Base-by-base conservation (phyloP, 1,140 invertebrate species). In the Pemphigus obesinymphae region DNA sequence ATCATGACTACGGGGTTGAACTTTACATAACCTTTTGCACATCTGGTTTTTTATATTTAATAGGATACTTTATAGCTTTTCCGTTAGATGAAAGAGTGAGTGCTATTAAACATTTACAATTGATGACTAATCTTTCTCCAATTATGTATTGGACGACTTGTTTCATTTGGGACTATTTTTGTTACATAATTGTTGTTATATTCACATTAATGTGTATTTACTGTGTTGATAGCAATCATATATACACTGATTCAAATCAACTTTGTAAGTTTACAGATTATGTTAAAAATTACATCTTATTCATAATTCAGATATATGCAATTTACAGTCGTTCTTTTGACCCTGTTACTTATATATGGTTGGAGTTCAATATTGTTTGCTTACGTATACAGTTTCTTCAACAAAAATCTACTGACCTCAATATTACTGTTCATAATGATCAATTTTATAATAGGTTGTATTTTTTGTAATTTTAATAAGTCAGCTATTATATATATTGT, bases 91-190 rank as follows among this genome's bases (percentile, higher is more conserved):
- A 87, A 73, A 82, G 86, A 80, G 63, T 85, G 31, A 83, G 88
- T 82, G 90, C 89, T 84, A 89, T 89, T 26, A 93, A 92, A 85
- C 92, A 93, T 83, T 86, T 93, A 17, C 92, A 93, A 86, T 89
- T 91, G 86, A 92, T 93, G 86, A 90, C 91, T 15, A 92, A 92
- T 48, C 88, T 91, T 3, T 86, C 89, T 11, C 86, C 88, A 11
- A 61, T 88, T 3, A 87, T 86, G 1, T 93, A 91, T 84, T 93
- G 92, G 92, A 50, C 88, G 10, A 88, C 89, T 2, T 89, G 89
- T 37, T 90, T 92, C 73, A 50, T 89, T 13, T 91, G 91, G 87
- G 92, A 93, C 84, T 85, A 88, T 66, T 86, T 89, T 72, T 87
- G 91, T 34, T 86, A 89, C 20, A 84, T 89, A 4, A 0, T 85